Conservation (phyloP, 1,140 invertebrate species). For the Cherax quadricarinatus region DNA sequence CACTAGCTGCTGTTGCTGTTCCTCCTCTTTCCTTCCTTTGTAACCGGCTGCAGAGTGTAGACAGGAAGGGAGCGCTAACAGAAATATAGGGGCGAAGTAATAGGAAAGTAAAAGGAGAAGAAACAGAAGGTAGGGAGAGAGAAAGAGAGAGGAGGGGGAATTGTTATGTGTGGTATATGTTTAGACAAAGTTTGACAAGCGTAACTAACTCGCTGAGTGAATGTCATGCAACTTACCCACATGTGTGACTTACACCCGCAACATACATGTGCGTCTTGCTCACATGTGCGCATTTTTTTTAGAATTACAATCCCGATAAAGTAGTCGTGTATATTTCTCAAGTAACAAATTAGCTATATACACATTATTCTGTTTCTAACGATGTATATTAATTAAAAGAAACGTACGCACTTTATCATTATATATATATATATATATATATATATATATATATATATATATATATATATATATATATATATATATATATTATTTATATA, state of each 20-base stretch:
- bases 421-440: no score
- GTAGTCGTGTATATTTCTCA: not conserved
- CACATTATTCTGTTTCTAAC: not conserved
- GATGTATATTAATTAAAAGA: no score
- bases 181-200: not conserved
- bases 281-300: not conserved
- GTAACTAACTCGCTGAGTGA: slow-evolving; percentile 26
- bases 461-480: no score
- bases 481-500: no score
- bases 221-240: not conserved
- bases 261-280: no score
- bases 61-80: no score
- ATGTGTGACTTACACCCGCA: not conserved
- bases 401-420: no score
- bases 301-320: not conserved
- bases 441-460: no score
- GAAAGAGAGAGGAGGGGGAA: not conserved
- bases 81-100: not conserved
- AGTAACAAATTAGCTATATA: no score
- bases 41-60: no score
- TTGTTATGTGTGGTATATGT: not conserved
- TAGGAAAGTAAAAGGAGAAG: not conserved
- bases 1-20: no score
- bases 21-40: no score
- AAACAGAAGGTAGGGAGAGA: not conserved